phyloP scores from a whole-genome alignment of 2,888 invertebrate genomes.

The Callyntrura guangdongensis region DNA sequence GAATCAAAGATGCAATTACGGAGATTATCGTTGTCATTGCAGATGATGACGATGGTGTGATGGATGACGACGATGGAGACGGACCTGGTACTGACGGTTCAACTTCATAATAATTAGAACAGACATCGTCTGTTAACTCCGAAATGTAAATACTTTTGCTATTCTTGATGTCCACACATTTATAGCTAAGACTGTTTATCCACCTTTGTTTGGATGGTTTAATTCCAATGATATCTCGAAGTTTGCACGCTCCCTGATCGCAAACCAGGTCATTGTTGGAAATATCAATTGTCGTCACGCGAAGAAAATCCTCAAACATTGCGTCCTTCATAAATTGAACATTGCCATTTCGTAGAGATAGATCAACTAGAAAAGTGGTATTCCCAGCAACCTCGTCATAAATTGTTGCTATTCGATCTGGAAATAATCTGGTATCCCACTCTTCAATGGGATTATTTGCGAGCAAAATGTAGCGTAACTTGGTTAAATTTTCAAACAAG shows the following conservation, averaged over 20 bases:
- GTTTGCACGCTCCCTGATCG: conserved; percentile 87
- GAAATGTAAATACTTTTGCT: not conserved
- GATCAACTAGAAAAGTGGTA: conserved; percentile 87
- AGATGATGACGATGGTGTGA: conserved; percentile 6
- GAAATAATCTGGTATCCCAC: conserved; percentile 87
- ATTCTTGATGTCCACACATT: conserved; percentile 75
- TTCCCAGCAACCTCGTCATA: not conserved
- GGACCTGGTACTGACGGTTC: too few relatives aligned
- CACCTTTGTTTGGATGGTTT: not conserved
- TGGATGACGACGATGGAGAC: too few relatives aligned
- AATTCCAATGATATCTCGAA: conserved; percentile 70
- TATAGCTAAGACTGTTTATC: conserved; percentile 60
- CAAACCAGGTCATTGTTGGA: conserved; percentile 86
- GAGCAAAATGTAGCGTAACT: conserved; percentile 87
- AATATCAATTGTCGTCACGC: conserved; percentile 85
- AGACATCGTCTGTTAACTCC: conserved; percentile 60
- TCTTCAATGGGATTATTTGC: conserved; percentile 88
- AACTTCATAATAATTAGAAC: conserved; percentile 27
- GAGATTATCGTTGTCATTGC: conserved; percentile 49
- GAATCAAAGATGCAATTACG: conserved; percentile 37
- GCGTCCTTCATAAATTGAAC: conserved; percentile 86
- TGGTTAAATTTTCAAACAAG: conserved; percentile 86
- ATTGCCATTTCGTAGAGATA: conserved; percentile 88
- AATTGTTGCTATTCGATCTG: conserved; percentile 85
- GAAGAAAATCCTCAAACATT: conserved; percentile 88